Percentiles rank a stretch among this genome's conserved stretches.
Evolutionary conservation across 2,888 invertebrate species (phyloP).

Genomic region (Cyclophora albipunctata): DNA sequence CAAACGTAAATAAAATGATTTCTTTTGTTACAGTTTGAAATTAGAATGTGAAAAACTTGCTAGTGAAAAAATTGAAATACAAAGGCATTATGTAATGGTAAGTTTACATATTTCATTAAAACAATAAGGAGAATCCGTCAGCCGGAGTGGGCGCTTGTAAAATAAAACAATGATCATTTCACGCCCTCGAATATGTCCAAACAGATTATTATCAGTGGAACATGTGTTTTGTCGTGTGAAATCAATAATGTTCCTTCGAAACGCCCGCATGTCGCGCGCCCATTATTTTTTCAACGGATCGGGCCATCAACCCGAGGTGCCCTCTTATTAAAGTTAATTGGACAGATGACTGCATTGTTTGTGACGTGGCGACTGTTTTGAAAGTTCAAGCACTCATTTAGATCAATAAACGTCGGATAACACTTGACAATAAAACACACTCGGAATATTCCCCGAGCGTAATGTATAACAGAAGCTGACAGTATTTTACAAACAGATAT

Average conservation of each 20-base stretch:
- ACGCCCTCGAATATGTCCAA: conserved; percentile 21
- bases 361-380: conserved; percentile 13
- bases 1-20: conserved; percentile 7
- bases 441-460: conserved; percentile 16
- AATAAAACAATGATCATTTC: not conserved
- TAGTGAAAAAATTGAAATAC: conserved; percentile 92
- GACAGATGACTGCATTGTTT: conserved; percentile 26
- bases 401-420: conserved; percentile 12
- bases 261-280: conserved; percentile 45
- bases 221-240: conserved; percentile 45
- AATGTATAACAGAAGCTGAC: conserved; percentile 36
- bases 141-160: not conserved
- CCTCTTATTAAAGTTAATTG: conserved; percentile 36
- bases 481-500: conserved; percentile 47
- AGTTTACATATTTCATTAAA: conserved; percentile 45
- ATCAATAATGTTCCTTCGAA: conserved; percentile 46
- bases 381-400: conserved; percentile 12
- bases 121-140: too few relatives aligned
- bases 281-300: conserved; percentile 37
- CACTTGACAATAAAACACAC: conserved; percentile 23
- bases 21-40: conserved; percentile 81
- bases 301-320: conserved; percentile 25
- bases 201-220: conserved; percentile 44
- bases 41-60: conserved; percentile 92
- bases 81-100: conserved; percentile 93